Percentiles rank a stretch among this genome's conserved stretches.
Evolutionary conservation across 2,888 invertebrate genomes (phyloP).

Genomic region (Sialis fuliginosa): DNA sequence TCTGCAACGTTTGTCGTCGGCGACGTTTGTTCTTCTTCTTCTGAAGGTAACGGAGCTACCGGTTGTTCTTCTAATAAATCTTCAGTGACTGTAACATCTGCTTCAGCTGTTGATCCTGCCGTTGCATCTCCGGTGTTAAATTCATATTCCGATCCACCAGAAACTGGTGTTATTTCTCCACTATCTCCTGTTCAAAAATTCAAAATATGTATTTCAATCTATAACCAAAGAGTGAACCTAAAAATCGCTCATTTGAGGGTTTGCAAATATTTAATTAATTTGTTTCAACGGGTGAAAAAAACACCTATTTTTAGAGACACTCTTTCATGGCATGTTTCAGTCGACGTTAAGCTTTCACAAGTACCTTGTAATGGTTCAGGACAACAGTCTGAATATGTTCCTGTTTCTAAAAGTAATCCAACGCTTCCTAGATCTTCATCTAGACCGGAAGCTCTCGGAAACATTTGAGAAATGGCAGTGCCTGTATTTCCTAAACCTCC

Average conservation of each 20-base stretch:
- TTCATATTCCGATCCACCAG: slow-evolving; percentile 41
- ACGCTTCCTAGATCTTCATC: slow-evolving; percentile 34
- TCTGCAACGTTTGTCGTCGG: too few relatives aligned
- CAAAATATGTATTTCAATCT: background rate
- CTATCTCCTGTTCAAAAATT: slow-evolving; percentile 19
- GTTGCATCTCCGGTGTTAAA: slow-evolving; percentile 51
- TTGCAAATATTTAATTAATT: too few relatives aligned
- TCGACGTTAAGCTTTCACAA: too few relatives aligned
- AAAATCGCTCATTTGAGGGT: background rate
- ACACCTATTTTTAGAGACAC: too few relatives aligned
- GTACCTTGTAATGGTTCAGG: slow-evolving; percentile 9
- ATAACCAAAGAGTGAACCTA: too few relatives aligned
- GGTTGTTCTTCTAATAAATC: slow-evolving; percentile 17
- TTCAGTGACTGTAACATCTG: slow-evolving; percentile 33
- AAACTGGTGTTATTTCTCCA: slow-evolving; percentile 50
- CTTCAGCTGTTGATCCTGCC: slow-evolving; percentile 43
- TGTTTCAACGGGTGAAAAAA: too few relatives aligned
- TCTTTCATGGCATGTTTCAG: too few relatives aligned
- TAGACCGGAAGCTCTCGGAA: slow-evolving; percentile 31
- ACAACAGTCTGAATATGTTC: background rate
- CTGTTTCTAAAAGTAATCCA: slow-evolving; percentile 27
- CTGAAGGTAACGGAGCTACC: background rate
- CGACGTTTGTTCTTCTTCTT: slow-evolving; percentile 3
- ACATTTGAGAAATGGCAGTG: slow-evolving; percentile 24
- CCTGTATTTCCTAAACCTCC: slow-evolving; percentile 5